Evolutionary conservation across 2,888 invertebrate genomes (phyloP), one percentile per base, ranked within the genome.

Genomic region (Perizoma flavofasciatum): DNA sequence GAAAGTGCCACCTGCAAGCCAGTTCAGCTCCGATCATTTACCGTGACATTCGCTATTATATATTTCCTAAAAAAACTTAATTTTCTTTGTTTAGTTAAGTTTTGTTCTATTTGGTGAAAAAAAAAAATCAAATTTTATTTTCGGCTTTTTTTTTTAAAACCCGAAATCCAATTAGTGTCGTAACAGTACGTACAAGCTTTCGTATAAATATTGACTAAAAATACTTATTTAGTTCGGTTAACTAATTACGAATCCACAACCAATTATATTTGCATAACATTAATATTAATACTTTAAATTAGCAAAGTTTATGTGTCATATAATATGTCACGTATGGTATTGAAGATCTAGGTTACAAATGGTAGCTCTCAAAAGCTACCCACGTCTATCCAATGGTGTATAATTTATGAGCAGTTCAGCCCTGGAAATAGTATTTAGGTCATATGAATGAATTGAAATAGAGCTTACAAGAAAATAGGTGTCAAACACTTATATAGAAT

Each of bases 261-360:
- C 49, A 58, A 51, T 45, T 45, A 8, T 43, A 59, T 59, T 62
- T 59, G 62, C 62, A 62, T 62, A 45, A 34, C 55, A 62, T 62
- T 58, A 52, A 55, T 58, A 62, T 62, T 49, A 46, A 54, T 62
- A 58, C 44, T 35, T 46, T 10, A 55, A 55, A 58, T 55, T 58
- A 52, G 37, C 39, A 45, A 49, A 61, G 50, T 61, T 61, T 58
- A 58, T 61, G 55, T 62, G 55, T 49, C 51, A 45, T 61, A 58
- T 22, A 22, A 22, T 39, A 55, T 62, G 50, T 49, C 54, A 55
- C 50, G 22, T 50, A 49, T 60, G 54, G 50, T 64, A 66, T 64
- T 65, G 58, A 52, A 49, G 68, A 61, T 65, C 63, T 55, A 65
- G 55, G 61, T 68, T 43, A 40, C 33, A 59, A 63, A 66, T 65